Base-by-base conservation (phyloP, 2,113 vertebrate genomes). In the Octodon degus region DNA sequence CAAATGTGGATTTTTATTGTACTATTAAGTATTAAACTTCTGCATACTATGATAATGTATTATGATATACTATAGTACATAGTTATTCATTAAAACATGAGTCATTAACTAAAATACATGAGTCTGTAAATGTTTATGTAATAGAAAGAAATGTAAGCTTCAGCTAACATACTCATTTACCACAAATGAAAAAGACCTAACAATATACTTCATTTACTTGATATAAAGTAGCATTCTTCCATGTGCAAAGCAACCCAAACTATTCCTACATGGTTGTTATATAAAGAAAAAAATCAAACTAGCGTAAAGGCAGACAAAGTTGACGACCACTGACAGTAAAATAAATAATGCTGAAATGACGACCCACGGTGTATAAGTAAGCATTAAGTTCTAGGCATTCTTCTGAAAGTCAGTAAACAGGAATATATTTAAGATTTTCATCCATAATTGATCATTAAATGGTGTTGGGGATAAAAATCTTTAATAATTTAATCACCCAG, bases 141-240 rank as follows among this genome's bases (percentile, higher is more conserved):
- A 70, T 32, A 91, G n/a, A 77, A 95, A 14, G 60, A 96, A 94
- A 96, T 34, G 27, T 19, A 90, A 93, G 94, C 43, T 70, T 70
- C 34, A 83, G 82, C 86, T 85, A 90, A 90, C 1, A 83, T 40
- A 88, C 7, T 32, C 9, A 86, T 88, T 88, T 95, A 87, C 14
- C 20, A 82, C 32, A 87, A 27, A 20, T 77, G 62, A 95, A 90
- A 7, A 86, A 32, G 55, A 76, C 40, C 43, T 92, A 77, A 87
- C 24, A 32, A 25, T 60, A 37, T 16, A 60, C 12, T 92, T 96
- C 40, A 79, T 92, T 96, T 83, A 97, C 89, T 77, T 5, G 43
- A 43, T 43, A 68, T 14, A 92, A 93, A 84, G 40, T 32, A 10
- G 24, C 32, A 84, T 84, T 93, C n/a, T 79, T 88, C 76, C 76